Percentiles rank a stretch among this genome's conserved stretches.
These are phyloP conservation scores for Apodemia duryi DNA, from an alignment of 2,888 invertebrate genomes.

Conservation along the genomic window DNA sequence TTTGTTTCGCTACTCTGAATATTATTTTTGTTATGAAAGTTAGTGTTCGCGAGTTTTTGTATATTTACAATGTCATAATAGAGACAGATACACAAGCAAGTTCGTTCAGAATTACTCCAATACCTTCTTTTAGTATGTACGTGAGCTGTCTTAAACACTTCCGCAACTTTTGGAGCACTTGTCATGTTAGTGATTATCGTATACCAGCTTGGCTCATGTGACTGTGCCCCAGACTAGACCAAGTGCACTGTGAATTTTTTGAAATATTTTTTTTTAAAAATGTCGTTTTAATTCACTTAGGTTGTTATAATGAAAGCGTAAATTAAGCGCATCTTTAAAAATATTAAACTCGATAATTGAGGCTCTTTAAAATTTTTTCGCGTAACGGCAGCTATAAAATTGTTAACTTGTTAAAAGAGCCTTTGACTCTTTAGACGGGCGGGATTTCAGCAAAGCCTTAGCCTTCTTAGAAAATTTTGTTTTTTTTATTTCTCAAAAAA, in stretches of 20 bases:
- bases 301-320: background rate
- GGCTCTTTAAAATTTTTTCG: background rate
- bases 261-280: too few species aligned
- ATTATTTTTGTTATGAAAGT: too few species aligned
- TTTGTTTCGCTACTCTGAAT: too few species aligned
- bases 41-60: too few species aligned
- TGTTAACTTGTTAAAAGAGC: too few species aligned
- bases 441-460: too few species aligned
- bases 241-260: constrained; percentile 29
- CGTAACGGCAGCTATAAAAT: background rate
- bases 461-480: too few species aligned
- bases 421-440: too few species aligned
- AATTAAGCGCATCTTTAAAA: background rate
- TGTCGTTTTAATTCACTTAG: too few species aligned
- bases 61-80: too few species aligned
- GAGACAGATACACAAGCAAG: constrained; percentile 28
- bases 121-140: constrained; percentile 23
- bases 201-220: constrained; percentile 48
- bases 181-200: constrained; percentile 43
- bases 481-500: too few species aligned
- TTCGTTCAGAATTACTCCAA: constrained; percentile 21
- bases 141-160: constrained; percentile 32
- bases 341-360: background rate
- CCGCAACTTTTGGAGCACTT: constrained; percentile 41
- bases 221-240: constrained; percentile 33